Conservation (phyloP, 1,140 invertebrate species). For the Triops cancriformis region DNA sequence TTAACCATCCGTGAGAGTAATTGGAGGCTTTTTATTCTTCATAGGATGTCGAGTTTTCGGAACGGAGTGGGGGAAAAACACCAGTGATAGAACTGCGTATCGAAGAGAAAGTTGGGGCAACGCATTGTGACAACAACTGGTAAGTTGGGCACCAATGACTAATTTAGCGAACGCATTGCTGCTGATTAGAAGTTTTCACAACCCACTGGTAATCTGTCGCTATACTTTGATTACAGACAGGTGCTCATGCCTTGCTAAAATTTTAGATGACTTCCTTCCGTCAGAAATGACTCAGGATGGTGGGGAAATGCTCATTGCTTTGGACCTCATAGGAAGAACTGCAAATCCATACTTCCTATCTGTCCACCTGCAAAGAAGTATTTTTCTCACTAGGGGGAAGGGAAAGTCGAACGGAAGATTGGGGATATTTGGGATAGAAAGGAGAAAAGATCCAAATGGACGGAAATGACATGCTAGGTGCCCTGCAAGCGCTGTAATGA, state of each 20-base stretch:
- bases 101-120: background rate
- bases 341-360: background rate
- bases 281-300: background rate
- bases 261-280: background rate
- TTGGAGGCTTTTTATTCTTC: background rate
- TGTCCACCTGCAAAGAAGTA: background rate
- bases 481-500: background rate
- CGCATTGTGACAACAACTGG: background rate
- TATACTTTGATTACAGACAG: background rate
- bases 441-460: background rate
- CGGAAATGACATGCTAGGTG: background rate
- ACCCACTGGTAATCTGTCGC: too few species aligned
- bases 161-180: background rate
- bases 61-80: background rate
- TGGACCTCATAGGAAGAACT: background rate
- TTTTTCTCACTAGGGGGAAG: background rate
- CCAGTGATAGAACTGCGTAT: background rate
- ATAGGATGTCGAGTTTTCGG: background rate
- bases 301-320: background rate
- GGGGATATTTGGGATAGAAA: background rate
- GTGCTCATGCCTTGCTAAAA: background rate
- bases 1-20: constrained; percentile 3
- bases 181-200: background rate
- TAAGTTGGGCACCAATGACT: background rate
- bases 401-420: background rate